phyloP scores from a whole-genome alignment of 2,113 vertebrate genomes.

The Gobius niger region DNA sequence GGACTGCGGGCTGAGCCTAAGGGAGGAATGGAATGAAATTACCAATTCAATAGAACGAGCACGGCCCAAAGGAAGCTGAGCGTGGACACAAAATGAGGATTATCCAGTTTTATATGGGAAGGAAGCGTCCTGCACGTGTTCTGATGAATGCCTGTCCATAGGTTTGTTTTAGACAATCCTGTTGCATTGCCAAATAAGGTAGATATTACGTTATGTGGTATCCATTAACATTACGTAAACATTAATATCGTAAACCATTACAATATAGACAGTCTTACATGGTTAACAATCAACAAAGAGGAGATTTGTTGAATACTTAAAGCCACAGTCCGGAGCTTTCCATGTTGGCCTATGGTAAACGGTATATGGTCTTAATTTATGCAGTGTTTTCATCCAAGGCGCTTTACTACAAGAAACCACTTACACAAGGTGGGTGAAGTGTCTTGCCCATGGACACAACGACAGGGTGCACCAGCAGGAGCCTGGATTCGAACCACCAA shows the following conservation, averaged over 20 bases:
- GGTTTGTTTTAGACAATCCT: slow-evolving; percentile 23
- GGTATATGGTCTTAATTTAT: too few species aligned
- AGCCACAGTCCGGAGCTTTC: too few species aligned
- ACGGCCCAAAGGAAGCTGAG: slow-evolving; percentile 46
- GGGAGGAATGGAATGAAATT: slow-evolving; percentile 68
- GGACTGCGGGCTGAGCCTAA: slow-evolving; percentile 52
- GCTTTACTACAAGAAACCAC: too few species aligned
- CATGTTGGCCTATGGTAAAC: too few species aligned
- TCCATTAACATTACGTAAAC: neutral
- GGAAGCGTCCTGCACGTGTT: slow-evolving; percentile 41
- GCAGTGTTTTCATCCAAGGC: too few species aligned
- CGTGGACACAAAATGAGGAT: slow-evolving; percentile 60
- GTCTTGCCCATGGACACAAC: too few species aligned
- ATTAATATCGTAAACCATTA: neutral
- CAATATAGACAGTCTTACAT: too few species aligned
- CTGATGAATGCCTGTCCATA: slow-evolving; percentile 29
- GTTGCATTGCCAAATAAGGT: neutral
- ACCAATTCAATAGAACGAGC: slow-evolving; percentile 70
- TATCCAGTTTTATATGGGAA: slow-evolving; percentile 51
- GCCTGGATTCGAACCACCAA: too few species aligned
- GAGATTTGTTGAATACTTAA: neutral
- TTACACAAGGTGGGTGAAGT: too few species aligned
- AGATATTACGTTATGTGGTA: neutral
- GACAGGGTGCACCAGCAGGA: too few species aligned
- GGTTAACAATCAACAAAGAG: neutral